phyloP scores from a whole-genome alignment of 2,113 vertebrate species.

The Sinocyclocheilus grahami region DNA sequence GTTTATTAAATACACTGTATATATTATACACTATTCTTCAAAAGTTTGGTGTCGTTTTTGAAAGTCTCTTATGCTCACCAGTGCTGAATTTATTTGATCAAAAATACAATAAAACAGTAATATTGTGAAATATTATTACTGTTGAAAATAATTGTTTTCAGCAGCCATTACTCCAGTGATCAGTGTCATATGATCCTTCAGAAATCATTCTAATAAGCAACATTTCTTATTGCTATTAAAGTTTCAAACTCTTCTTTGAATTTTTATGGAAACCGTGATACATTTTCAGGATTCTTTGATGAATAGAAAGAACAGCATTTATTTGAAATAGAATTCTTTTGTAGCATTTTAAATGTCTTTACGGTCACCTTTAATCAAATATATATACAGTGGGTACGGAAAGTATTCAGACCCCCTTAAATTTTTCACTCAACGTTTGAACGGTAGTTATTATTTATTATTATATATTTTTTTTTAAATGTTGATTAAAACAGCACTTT shows the following conservation, averaged over 20 bases:
- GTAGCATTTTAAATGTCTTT: too few relatives aligned
- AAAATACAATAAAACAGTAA: too few relatives aligned
- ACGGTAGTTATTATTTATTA: too few relatives aligned
- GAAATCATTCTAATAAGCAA: neutral
- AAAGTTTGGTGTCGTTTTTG: neutral
- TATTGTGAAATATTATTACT: neutral
- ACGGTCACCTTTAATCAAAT: too few relatives aligned
- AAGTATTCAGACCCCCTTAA: too few relatives aligned
- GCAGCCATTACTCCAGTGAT: neutral
- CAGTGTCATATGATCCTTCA: neutral
- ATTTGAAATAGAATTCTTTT: too few relatives aligned
- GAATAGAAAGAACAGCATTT: neutral
- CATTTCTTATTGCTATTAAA: neutral
- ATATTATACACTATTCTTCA: neutral
- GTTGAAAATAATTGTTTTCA: neutral
- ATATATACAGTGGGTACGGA: too few relatives aligned
- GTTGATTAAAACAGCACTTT: too few relatives aligned
- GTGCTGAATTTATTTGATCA: neutral
- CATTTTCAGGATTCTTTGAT: neutral
- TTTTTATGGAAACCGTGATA: neutral
- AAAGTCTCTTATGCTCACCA: neutral
- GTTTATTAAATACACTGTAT: neutral
- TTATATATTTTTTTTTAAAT: too few relatives aligned
- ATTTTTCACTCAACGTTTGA: too few relatives aligned
- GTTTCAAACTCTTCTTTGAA: neutral